Evolutionary conservation across 2,113 vertebrate species (phyloP), one percentile per base, ranked within the genome.

Genomic region (Misgurnus anguillicaudatus): DNA sequence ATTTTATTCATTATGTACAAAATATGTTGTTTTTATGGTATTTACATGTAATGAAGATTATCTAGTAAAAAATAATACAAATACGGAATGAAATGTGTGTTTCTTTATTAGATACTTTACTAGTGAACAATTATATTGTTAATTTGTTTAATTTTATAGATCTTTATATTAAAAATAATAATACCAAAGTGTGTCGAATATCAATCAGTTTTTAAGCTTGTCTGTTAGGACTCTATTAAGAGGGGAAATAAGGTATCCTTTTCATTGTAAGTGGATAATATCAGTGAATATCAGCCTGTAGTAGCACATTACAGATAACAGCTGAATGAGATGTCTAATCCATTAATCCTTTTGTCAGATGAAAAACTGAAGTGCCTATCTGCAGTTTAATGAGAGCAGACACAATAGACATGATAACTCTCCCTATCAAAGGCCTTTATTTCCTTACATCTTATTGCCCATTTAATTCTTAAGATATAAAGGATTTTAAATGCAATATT

Each of bases 191-290:
- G 9, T 7, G 41, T 7, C 9, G 5, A 42, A 42, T 7, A 42
- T 42, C 13, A 41, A 3, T 14, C 21, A 4, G 7, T 19, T 14
- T 24, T 79, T 48, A 71, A 64, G 11, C 24, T 24, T 19, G n/a
- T 69, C 51, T 51, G 11, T 11, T 31, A 53, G 31, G 45, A 69
- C 14, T 17, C 6, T 10, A 36, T 66, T 74, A 19, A 66, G 19
- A 4, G 19, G 48, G 19, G 38, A 21, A 72, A 86, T 76, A 31
- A 31, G 24, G 24, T 13, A 55, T 42, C 79, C 71, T 19, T 57
- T 82, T 77, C 38, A 80, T 73, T 70, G 13, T 53, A 67, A 62
- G 42, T 36, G 57, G 63, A 68, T 79, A 78, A 81, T 73, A 47
- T 58, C 39, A 72, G 11, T 10, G 17, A 47, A 36, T 48, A 64